Evolutionary conservation across 2,113 vertebrate genomes (phyloP), one percentile per base, ranked within the genome.

Genomic region (Gadus chalcogrammus): DNA sequence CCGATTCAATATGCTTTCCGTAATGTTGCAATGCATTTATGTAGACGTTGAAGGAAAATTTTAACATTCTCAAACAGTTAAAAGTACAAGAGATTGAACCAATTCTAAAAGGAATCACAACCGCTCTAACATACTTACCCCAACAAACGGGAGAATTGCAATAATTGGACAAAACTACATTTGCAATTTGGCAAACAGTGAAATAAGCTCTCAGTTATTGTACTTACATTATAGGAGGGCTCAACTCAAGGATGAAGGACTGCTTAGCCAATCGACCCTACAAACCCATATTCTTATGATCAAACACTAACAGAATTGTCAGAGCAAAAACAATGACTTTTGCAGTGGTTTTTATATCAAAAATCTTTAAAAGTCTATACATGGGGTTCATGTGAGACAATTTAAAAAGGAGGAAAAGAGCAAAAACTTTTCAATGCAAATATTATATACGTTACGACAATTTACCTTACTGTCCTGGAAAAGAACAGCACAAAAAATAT

Each of bases 191-290:
- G 70, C 83, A 90, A 88, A 87, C 87, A 89, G 85, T 52, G 77
- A 71, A 84, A 84, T 78, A 78, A 75, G 70, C 77, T 87, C 80
- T 85, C 78, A 75, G 80, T 77, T 79, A 79, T 94, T 94, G 96
- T 99, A 99, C 97, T 98, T 98, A 98, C 97, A 98, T 94, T 93
- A 87, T 61, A 75, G 94, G 93, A 95, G 95, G 94, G 94, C 94
- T 96, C 95, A 93, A 91, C 92, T 95, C 94, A 94, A 91, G 94
- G 95, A 92, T 92, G 95, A 93, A 86, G 94, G 90, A 95, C 93
- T 93, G 95, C 93, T 93, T 92, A 94, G 92, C 93, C 42, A 48
- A 48, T 93, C 93, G 95, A 90, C 92, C 94, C 95, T 96, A 96
- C 82, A 90, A 91, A 93, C 90, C 95, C 96, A 96, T 85, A 90